Evolutionary conservation across 2,113 vertebrate genomes (phyloP), one percentile per base, ranked within the genome.

Genomic region (Zapornia atra): DNA sequence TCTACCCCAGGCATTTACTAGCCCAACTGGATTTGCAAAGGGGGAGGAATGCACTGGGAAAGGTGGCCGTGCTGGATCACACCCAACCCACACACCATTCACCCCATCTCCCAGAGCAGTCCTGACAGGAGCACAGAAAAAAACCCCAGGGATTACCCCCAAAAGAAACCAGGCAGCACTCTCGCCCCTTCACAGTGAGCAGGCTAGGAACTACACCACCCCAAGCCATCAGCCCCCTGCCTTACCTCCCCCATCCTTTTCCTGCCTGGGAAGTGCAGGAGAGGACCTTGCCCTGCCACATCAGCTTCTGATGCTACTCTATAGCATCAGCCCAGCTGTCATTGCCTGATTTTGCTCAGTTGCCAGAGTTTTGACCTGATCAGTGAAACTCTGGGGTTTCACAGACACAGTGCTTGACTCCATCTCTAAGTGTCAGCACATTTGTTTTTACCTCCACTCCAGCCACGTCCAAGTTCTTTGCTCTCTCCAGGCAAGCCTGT

Each of bases 361-460:
- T 53, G 22, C 28, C 28, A 0, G 7, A 57, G 13, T 70, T 71
- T 71, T 57, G 57, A 17, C 17, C 13, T 2, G 3, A 64, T 17
- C 21, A 29, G n/a, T 9, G 56, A 56, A 61, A 36, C 10, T 36
- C 36, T 18, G 22, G 29, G 50, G 11, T n/a, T n/a, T n/a, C n/a
- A n/a, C 61, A 86, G 34, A 4, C 12, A 1, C 0, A 0, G 46
- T 1, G 17, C 19, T 15, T 3, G 10, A 9, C 12, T 21, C 50
- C 13, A 9, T 6, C 14, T 54, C 63, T 25, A 11, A 24, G 18
- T 7, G 10, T 29, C 1, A 38, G 1, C 2, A 1, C 16, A 1
- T 12, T 44, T 36, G 9, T 2, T 81, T 81, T 56, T 18, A 31
- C 19, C 56, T 44, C 42, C 31, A 22, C 11, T 70, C 72, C 2